Base-by-base conservation (phyloP, 53 echinoderm and acorn worm species). In the Apostichopus leukothele region DNA sequence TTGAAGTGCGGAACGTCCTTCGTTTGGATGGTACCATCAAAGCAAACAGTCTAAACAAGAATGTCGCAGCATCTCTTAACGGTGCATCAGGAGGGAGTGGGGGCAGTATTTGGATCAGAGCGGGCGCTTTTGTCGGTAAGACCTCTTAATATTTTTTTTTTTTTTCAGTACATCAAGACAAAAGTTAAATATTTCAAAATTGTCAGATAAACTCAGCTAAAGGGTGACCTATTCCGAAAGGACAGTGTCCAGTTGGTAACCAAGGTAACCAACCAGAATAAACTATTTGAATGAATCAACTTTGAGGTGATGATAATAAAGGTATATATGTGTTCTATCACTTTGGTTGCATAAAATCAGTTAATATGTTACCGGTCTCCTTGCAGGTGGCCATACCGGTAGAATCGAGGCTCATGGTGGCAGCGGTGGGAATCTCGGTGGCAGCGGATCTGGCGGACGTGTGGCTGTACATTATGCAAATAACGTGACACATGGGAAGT, bases 401-500 rank as follows among this genome's bases (percentile, higher is more conserved):
- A 86, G 86, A 50, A 59, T 85, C 53, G 73, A 75, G 74, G 76
- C 86, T 55, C 63, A 63, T 27, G 89, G 89, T 89, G 89, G 78
- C 66, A 89, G 89, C 53, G 89, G 89, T 78, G 93, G 63, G 11
- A 63, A 0, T 63, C 11, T 63, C 63, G 63, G 63, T 63, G 63
- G 63, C 63, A 78, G 78, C 19, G 78, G 78, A 11, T 78, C 96
- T n/a, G 96, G 96, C 5, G 96, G 96, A 13, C 94, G 96, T 18
- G 84, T 96, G 11, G 90, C 96, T 71, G 88, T 94, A 83, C 94
- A 96, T 73, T 91, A 96, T 90, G 86, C 90, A 76, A 91, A 76
- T 73, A 96, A 96, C 74, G 91, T 96, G 25, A 96, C 96, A 74
- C 96, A 96, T 27, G 94, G 92, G 27, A 89, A 92, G 89, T 96